Base-by-base conservation (phyloP, 92 coral and sea anemone genomes). In the Meandrina meandrites region DNA sequence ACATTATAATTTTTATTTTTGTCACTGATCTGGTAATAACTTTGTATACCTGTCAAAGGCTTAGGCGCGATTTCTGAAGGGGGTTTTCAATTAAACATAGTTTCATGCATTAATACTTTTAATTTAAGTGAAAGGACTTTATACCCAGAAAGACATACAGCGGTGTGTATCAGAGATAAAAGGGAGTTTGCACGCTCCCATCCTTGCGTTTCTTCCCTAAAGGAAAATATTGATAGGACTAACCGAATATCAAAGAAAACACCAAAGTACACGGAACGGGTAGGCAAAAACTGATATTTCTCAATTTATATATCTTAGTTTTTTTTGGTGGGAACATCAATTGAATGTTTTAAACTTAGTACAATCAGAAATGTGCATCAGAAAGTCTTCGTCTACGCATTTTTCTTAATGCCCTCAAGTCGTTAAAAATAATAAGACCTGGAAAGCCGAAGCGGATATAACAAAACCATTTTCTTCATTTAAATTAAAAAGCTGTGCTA, bases 61-160 rank as follows among this genome's bases (percentile, higher is more conserved):
- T 13, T 47, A 13, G 67, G 11, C 11, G 51, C 22, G 32, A 34
- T 79, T 79, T 57, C 72, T 72, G 83, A 79, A 58, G 83, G 83
- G 50, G 31, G 21, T 1, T 58, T 12, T 79, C 28, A 58, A 35
- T 58, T 19, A 73, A 58, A 35, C 40, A 18, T 48, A 9, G 1
- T 48, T 9, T 9, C 53, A 48, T 8, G 3, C 68, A 56, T 34
- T 18, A 31, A 35, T 24, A 35, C 35, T 79, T 32, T 32, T 8
- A 27, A 11, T 21, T 10, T 1, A 57, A 12, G 16, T 27, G 35
- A 30, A 77, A 47, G 35, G 53, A 9, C 22, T 27, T 22, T 48
- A 48, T 48, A 48, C 53, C 53, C 53, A 48, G 8, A 48, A 48
- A 48, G 53, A 13, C 13, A 48, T 48, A 48, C 53, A 48, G 53